Base-by-base conservation (phyloP, 2,113 vertebrate genomes). In the Anas platyrhynchos region DNA sequence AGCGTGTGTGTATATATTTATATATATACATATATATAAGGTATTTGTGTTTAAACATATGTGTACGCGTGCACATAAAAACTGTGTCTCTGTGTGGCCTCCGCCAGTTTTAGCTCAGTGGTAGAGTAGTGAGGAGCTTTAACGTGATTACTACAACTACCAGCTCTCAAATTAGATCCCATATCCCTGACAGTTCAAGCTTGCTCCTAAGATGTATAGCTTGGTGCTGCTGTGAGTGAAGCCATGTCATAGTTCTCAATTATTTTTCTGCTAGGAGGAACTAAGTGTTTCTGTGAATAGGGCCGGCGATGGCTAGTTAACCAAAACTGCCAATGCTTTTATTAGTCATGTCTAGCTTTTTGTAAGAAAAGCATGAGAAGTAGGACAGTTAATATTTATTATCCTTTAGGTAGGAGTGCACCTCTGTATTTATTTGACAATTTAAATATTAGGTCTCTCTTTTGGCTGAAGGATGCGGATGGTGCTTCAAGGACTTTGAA, bases 1-100 rank as follows among this genome's bases (percentile, higher is more conserved):
- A 83, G 10, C 9, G 0, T 15, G 12, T 62, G 7, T 32, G 43
- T 59, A 4, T 61, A 0, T 58, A 1, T n/a, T 0, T 29, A 16
- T 61, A 0, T 58, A 1, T n/a, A 0, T 29, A 16, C 13, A 4
- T 9, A 10, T 6, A 18, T 34, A n/a, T 18, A 21, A 34, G 16
- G 1, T 29, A 22, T 48, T 27, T 54, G 11, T 71, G 3, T 41
- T 11, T 44, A 66, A 69, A 31, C 6, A 2, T 43, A 3, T 17
- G 4, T 36, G 2, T 32, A 31, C 3, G 3, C 3, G 8, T 44
- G 18, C 16, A 32, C 4, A 3, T 29, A 46, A 55, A 82, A 68
- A 11, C 56, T 8, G 0, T 21, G 9, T 54, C n/a, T 71, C 4
- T 36, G 7, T 48, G 26, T 73, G 32, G 7, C 1, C 1, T 61